phyloP scores from a whole-genome alignment of 2,797 vertebrate species.

The Harpagifer antarcticus region DNA sequence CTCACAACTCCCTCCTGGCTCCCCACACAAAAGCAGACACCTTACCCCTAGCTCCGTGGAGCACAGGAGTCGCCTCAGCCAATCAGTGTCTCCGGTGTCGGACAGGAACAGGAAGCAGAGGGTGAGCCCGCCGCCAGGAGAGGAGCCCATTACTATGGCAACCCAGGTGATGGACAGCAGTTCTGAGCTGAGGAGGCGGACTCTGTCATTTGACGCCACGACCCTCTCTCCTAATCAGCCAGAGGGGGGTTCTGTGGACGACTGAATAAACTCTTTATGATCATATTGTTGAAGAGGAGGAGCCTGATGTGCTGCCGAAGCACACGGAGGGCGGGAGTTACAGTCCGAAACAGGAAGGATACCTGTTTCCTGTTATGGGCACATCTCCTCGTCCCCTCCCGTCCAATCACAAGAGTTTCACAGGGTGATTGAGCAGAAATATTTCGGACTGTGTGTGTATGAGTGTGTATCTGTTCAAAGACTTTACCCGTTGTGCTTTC shows the following conservation, averaged over 20 bases:
- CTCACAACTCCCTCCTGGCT: constrained; percentile 73
- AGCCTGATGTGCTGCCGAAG: constrained; percentile 71
- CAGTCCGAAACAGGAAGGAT: constrained; percentile 38
- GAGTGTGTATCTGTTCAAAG: constrained; percentile 51
- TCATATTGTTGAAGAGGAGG: constrained; percentile 70
- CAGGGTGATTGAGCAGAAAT: constrained; percentile 55
- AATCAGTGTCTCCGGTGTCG: constrained; percentile 82
- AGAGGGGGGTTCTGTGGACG: constrained; percentile 81
- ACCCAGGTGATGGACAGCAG: constrained; percentile 84
- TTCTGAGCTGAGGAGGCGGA: constrained; percentile 88
- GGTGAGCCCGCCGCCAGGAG: constrained; percentile 90
- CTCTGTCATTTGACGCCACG: constrained; percentile 90
- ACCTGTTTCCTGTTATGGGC: constrained; percentile 42
- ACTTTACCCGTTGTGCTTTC: constrained; percentile 46
- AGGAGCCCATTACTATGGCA: constrained; percentile 76
- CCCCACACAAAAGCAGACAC: constrained; percentile 76
- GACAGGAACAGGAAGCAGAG: constrained; percentile 91
- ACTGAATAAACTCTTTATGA: constrained; percentile 47
- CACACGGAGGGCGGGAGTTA: constrained; percentile 45
- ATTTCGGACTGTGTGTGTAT: constrained; percentile 45
- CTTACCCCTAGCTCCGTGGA: constrained; percentile 60
- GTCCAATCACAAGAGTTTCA: constrained; percentile 53
- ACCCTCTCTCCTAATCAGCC: constrained; percentile 84
- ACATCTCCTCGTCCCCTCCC: constrained; percentile 26
- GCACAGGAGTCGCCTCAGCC: constrained; percentile 74